Evolutionary conservation across 37 sponge, comb jelly and placozoan species (phyloP).

Genomic region (Chondrosia reniformis): DNA sequence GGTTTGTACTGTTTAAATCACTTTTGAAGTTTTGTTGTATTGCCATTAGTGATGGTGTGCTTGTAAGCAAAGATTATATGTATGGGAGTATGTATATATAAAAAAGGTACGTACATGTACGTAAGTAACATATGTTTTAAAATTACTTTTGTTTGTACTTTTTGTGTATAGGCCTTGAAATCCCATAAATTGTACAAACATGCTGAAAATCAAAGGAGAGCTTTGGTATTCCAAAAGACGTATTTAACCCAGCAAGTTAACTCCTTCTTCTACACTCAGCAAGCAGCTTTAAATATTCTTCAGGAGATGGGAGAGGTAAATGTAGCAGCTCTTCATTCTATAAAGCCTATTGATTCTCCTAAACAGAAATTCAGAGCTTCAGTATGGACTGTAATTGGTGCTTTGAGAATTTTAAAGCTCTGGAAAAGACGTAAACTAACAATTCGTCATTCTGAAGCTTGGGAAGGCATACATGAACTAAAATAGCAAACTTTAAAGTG

Average conservation of each 20-base stretch:
- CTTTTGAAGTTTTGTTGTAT: no score
- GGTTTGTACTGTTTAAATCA: no score
- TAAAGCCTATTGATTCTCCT: neutral
- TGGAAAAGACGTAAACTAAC: no score
- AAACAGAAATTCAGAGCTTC: conserved; percentile 10
- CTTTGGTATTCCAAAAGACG: conserved; percentile 11
- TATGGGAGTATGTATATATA: neutral
- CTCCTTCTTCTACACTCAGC: conserved; percentile 19
- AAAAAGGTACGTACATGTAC: neutral
- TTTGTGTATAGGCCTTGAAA: neutral
- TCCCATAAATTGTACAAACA: neutral
- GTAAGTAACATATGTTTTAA: neutral
- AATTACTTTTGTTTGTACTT: neutral
- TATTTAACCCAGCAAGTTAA: conserved; percentile 9
- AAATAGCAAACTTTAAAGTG: no score
- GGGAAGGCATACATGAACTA: no score
- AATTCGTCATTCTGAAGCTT: no score
- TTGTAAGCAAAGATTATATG: no score
- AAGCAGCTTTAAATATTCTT: conserved; percentile 20
- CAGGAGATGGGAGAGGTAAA: conserved; percentile 18
- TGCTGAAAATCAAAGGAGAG: neutral
- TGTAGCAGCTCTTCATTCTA: neutral
- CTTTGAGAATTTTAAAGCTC: neutral
- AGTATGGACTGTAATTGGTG: conserved; percentile 8
- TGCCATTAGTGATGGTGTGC: no score